A percentile compares a stretch with the other conserved stretches of the same genome.
Conservation (phyloP, 1,140 invertebrate genomes). For the Vanessa atalanta region DNA sequence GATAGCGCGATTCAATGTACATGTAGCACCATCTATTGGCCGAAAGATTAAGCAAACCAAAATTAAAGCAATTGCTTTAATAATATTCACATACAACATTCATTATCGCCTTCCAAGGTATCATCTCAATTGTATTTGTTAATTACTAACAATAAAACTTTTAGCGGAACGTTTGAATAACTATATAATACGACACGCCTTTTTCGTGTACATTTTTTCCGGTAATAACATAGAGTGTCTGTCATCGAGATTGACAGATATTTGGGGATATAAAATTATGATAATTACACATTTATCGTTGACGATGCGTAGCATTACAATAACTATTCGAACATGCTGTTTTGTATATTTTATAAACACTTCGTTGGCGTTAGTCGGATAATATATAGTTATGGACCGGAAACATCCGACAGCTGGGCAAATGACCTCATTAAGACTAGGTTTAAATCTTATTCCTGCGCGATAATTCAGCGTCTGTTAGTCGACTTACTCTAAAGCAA, state of each 20-base stretch:
- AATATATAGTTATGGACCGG: too few relatives aligned
- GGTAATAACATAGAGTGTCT: slow-evolving; percentile 38
- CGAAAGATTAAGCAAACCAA: background rate
- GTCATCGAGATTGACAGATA: slow-evolving; percentile 54
- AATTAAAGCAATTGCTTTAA: background rate
- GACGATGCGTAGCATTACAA: slow-evolving; percentile 33
- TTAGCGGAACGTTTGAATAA: slow-evolving; percentile 1
- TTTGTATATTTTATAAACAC: background rate
- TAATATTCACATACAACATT: background rate
- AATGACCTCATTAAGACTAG: too few relatives aligned
- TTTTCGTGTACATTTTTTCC: slow-evolving; percentile 38
- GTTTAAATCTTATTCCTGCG: too few relatives aligned
- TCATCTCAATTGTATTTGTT: background rate
- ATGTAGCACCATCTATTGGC: too few relatives aligned
- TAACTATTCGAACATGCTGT: slow-evolving; percentile 3
- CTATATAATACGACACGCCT: slow-evolving; percentile 34
- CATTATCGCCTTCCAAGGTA: background rate
- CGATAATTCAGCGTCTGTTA: too few relatives aligned
- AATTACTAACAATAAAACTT: background rate
- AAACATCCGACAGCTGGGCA: too few relatives aligned
- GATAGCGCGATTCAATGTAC: background rate
- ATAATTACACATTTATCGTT: slow-evolving; percentile 45
- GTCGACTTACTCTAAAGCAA: too few relatives aligned
- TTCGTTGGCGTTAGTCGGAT: too few relatives aligned
- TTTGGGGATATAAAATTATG: slow-evolving; percentile 47